Conservation (phyloP, 2,888 invertebrate species). For the Diarsia mendica region DNA sequence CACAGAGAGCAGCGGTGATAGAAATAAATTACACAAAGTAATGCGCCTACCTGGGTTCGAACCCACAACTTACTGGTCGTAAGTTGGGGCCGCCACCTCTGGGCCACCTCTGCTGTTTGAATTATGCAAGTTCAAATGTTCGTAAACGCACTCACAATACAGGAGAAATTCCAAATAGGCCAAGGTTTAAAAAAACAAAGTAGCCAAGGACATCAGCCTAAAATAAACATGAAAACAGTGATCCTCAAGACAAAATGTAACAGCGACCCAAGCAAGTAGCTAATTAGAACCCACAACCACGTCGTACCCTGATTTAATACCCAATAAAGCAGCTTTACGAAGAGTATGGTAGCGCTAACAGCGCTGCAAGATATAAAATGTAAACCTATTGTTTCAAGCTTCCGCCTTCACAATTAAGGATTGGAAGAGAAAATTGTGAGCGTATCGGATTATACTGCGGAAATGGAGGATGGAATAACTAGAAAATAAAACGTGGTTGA, state of each 20-base stretch:
- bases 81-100: no score
- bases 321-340: conserved; percentile 32
- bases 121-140: background rate
- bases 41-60: no score
- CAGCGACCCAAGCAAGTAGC: conserved; percentile 5
- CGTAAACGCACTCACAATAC: background rate
- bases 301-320: conserved; percentile 32
- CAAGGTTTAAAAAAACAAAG: background rate
- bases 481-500: conserved; percentile 2
- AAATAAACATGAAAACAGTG: background rate
- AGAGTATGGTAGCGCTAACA: conserved; percentile 15
- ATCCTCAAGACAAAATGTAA: background rate
- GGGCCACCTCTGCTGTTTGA: background rate
- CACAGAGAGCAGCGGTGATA: no score
- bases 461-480: background rate
- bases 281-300: conserved; percentile 29
- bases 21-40: no score
- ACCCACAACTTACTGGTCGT: no score
- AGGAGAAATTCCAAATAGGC: background rate
- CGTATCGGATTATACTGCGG: background rate
- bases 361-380: conserved; percentile 25
- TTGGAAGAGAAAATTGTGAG: background rate
- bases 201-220: background rate
- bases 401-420: background rate
- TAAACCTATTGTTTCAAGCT: conserved; percentile 26